Percentiles rank a stretch among this genome's conserved stretches.
These are phyloP conservation scores for Acanthornis magna DNA, from an alignment of 2,797 vertebrate species.

Conservation along the genomic window DNA sequence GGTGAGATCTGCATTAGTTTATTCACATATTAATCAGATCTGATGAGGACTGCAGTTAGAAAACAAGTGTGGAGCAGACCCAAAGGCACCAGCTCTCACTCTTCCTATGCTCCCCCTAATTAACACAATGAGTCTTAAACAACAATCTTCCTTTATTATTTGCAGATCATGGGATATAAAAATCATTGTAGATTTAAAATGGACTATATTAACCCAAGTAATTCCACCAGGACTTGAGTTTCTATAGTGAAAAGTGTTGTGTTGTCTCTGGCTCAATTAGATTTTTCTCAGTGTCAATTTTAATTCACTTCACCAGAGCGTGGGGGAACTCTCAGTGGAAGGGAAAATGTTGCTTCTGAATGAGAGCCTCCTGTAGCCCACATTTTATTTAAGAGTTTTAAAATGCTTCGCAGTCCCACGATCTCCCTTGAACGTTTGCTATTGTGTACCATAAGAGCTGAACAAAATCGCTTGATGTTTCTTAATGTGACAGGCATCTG, in stretches of 20 bases:
- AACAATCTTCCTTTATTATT: constrained; percentile 42
- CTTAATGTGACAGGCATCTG: not conserved
- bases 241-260: constrained; percentile 54
- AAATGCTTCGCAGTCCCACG: not conserved
- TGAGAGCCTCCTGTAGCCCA: constrained; percentile 7
- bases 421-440: not conserved
- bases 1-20: constrained; percentile 23
- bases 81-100: not conserved
- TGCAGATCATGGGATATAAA: constrained; percentile 59
- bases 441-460: not conserved
- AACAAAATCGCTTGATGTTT: not conserved
- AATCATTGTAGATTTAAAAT: constrained; percentile 58
- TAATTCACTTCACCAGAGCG: constrained; percentile 50
- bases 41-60: not conserved
- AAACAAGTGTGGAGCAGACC: not conserved
- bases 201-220: constrained; percentile 41
- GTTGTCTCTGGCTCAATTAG: constrained; percentile 66
- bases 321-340: constrained; percentile 42
- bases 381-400: constrained; percentile 29
- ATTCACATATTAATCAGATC: not conserved
- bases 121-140: constrained; percentile 45
- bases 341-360: constrained; percentile 25
- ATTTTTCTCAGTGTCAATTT: constrained; percentile 61
- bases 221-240: constrained; percentile 20
- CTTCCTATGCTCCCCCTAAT: not conserved